A percentile compares a stretch with the other conserved stretches of the same genome.
Conservation (phyloP, 1,140 invertebrate species). For the Macrotrachela quadricornifera region DNA sequence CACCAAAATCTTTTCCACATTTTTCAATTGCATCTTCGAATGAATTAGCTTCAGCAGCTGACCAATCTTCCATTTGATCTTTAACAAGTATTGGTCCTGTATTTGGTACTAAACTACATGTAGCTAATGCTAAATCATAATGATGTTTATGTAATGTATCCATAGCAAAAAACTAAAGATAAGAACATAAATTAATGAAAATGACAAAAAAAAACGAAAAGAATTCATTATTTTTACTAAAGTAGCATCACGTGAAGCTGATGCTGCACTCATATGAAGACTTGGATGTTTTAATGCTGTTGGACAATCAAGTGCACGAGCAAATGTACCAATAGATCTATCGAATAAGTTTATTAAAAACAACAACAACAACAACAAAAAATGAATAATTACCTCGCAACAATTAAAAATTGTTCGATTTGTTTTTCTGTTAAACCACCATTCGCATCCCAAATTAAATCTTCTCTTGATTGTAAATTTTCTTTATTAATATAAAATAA, state of each 20-base stretch:
- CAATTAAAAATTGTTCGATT: constrained; percentile 93
- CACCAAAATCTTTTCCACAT: constrained; percentile 97
- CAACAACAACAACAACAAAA: too few species aligned
- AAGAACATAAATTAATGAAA: constrained; percentile 15
- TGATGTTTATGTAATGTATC: constrained; percentile 73
- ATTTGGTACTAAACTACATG: constrained; percentile 74
- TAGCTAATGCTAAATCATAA: constrained; percentile 72
- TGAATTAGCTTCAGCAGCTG: constrained; percentile 87
- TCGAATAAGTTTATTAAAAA: too few species aligned
- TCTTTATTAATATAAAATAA: background rate
- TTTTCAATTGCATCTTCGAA: constrained; percentile 96
- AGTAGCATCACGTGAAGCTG: constrained; percentile 89
- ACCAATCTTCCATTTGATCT: constrained; percentile 99
- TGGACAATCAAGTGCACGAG: constrained; percentile 85
- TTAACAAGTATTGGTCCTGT: constrained; percentile 80
- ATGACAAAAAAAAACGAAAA: constrained; percentile 12
- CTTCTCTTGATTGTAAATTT: background rate
- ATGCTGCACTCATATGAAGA: constrained; percentile 92
- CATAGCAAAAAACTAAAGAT: constrained; percentile 92
- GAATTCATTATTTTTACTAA: constrained; percentile 37
- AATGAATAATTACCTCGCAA: constrained; percentile 36
- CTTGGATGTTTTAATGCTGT: constrained; percentile 92
- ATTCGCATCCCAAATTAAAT: constrained; percentile 13
- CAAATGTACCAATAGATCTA: constrained; percentile 89
- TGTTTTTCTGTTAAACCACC: constrained; percentile 58